These are phyloP conservation scores for Sialia sialis DNA, from an alignment of 2,113 vertebrate species.

Conservation along the genomic window DNA sequence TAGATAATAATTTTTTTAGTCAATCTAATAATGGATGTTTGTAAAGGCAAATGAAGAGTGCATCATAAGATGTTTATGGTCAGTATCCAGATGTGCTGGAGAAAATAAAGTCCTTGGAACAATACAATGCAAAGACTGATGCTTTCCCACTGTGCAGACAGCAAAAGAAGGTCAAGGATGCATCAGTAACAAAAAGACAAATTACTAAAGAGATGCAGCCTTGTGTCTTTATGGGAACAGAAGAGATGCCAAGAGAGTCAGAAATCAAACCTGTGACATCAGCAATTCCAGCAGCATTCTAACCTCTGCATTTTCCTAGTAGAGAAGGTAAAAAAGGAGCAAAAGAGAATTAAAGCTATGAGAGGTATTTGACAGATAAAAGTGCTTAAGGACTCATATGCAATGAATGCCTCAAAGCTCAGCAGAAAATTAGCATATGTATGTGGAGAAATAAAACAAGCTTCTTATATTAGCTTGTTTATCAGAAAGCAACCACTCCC, in stretches of 20 bases:
- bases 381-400: neutral
- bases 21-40: neutral
- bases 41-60: neutral
- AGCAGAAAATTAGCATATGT: neutral
- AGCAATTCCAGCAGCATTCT: neutral
- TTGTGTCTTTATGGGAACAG: neutral
- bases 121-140: neutral
- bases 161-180: neutral
- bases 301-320: neutral
- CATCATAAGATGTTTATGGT: neutral
- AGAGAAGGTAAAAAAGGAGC: neutral
- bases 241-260: neutral
- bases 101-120: neutral
- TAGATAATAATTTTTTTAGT: neutral
- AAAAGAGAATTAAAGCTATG: neutral
- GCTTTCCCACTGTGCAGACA: neutral
- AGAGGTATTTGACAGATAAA: neutral
- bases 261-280: neutral
- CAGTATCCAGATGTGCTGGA: neutral
- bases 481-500: neutral
- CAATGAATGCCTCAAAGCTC: neutral
- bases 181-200: neutral
- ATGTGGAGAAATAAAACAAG: neutral
- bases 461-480: constrained; percentile 7
- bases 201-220: neutral